Evolutionary conservation across 2,113 vertebrate genomes (phyloP).

Genomic region (Oceanites oceanicus): DNA sequence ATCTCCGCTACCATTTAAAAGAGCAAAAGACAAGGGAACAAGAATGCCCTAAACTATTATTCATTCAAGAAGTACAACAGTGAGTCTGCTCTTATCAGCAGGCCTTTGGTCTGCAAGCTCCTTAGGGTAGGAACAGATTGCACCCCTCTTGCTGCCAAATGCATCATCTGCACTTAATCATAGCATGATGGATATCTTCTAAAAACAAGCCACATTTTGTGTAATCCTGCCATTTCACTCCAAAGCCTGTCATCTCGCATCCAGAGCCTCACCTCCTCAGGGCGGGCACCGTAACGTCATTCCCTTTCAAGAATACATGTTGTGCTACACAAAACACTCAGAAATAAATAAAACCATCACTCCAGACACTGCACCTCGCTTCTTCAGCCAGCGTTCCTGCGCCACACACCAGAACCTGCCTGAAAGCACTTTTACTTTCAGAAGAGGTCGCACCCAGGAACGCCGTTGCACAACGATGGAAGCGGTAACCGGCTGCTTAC

Average conservation of each 20-base stretch:
- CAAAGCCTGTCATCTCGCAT: neutral
- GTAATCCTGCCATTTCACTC: neutral
- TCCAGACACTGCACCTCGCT: neutral
- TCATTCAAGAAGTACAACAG: neutral
- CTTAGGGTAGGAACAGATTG: neutral
- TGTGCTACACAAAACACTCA: neutral
- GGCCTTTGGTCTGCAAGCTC: neutral
- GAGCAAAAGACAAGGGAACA: neutral
- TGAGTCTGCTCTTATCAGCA: neutral
- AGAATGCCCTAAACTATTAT: neutral
- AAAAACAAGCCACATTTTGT: neutral
- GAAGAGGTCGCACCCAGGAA: neutral
- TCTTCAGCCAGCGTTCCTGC: neutral
- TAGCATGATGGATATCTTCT: neutral
- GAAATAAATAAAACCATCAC: neutral
- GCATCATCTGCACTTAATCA: neutral
- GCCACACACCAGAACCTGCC: neutral
- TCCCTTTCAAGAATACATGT: neutral
- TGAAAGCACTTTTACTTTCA: neutral
- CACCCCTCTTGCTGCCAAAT: slow-evolving; percentile 9
- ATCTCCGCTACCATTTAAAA: neutral
- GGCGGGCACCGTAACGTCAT: neutral
- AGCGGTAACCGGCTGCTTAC: rapidly evolving
- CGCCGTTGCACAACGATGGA: rapidly evolving
- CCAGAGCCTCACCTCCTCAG: neutral